Evolutionary conservation across 1,140 invertebrate species (phyloP).

Genomic region (Thaumetopoea pityocampa): DNA sequence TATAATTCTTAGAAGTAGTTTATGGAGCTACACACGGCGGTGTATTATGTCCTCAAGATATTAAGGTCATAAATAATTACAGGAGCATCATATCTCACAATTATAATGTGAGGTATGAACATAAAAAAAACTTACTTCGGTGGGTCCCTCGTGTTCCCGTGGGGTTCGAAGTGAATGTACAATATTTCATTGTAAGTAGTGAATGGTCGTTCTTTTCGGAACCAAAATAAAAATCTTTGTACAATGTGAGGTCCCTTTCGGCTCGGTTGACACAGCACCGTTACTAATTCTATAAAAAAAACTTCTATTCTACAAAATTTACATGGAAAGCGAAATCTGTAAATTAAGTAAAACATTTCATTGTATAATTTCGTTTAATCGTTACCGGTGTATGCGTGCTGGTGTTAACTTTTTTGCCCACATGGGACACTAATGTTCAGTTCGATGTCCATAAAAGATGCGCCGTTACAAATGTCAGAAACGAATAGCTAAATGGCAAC

Average conservation of each 20-base stretch:
- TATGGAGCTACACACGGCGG: slow-evolving; percentile 3
- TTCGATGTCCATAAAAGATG: slow-evolving; percentile 47
- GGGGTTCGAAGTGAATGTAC: slow-evolving; percentile 40
- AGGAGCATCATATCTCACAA: slow-evolving; percentile 48
- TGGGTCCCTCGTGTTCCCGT: slow-evolving; percentile 40
- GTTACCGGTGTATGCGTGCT: slow-evolving; percentile 41
- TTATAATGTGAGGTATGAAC: slow-evolving; percentile 45
- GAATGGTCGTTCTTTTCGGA: slow-evolving; percentile 48
- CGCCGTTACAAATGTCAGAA: slow-evolving; percentile 68
- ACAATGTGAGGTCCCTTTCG: slow-evolving; percentile 57
- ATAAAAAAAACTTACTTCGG: slow-evolving; percentile 44
- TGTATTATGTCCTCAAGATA: slow-evolving; percentile 21
- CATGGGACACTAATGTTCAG: slow-evolving; percentile 40
- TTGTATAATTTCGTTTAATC: slow-evolving; percentile 25
- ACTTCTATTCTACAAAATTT: no score
- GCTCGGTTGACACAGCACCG: slow-evolving; percentile 61
- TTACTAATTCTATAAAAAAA: slow-evolving; percentile 56
- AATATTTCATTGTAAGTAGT: slow-evolving; percentile 63
- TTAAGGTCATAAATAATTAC: slow-evolving; percentile 51
- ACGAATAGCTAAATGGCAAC: slow-evolving; percentile 65
- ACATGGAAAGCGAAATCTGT: slow-evolving; percentile 31
- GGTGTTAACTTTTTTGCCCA: slow-evolving; percentile 59
- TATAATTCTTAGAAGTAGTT: slow-evolving; percentile 7
- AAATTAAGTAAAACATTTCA: slow-evolving; percentile 26
- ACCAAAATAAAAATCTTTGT: slow-evolving; percentile 64